These are phyloP conservation scores for Nysson spinosus DNA, from an alignment of 2,888 invertebrate species.

Conservation along the genomic window DNA sequence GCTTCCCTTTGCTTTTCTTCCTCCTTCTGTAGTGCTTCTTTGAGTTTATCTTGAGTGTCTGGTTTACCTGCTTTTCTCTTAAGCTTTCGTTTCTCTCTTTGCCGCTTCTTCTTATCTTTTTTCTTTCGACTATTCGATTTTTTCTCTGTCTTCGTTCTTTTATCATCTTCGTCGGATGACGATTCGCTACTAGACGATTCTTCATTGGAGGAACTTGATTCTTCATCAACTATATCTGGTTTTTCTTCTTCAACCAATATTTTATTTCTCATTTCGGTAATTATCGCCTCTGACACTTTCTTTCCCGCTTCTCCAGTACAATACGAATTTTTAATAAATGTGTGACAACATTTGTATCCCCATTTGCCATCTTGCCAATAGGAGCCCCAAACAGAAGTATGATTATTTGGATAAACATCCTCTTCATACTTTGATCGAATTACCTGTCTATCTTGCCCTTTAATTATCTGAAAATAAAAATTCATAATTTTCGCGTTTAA, in stretches of 20 bases:
- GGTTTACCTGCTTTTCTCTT: conserved; percentile 69
- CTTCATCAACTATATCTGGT: conserved; percentile 49
- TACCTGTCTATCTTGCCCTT: conserved; percentile 92
- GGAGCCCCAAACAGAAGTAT: conserved; percentile 97
- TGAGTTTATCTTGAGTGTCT: conserved; percentile 79
- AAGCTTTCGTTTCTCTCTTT: conserved; percentile 71
- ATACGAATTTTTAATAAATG: conserved; percentile 92
- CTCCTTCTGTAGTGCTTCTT: conserved; percentile 84
- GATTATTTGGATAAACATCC: conserved; percentile 94
- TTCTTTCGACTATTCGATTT: conserved; percentile 54
- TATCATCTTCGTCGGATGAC: conserved; percentile 52
- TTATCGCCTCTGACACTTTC: conserved; percentile 51
- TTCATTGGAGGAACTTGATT: conserved; percentile 15
- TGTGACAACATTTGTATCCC: conserved; percentile 98
- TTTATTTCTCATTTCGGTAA: not conserved
- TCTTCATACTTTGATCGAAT: conserved; percentile 95
- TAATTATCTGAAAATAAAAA: conserved; percentile 77
- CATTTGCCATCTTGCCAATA: conserved; percentile 95
- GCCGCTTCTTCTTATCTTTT: conserved; percentile 62
- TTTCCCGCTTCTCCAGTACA: conserved; percentile 89
- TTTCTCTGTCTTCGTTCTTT: conserved; percentile 33
- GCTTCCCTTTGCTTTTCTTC: conserved; percentile 81
- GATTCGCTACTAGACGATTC: conserved; percentile 35
- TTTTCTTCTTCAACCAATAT: conserved; percentile 57
- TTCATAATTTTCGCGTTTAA: conserved; percentile 2